Conservation (phyloP, 2,888 invertebrate species). For the Drosophila kuntzei region DNA sequence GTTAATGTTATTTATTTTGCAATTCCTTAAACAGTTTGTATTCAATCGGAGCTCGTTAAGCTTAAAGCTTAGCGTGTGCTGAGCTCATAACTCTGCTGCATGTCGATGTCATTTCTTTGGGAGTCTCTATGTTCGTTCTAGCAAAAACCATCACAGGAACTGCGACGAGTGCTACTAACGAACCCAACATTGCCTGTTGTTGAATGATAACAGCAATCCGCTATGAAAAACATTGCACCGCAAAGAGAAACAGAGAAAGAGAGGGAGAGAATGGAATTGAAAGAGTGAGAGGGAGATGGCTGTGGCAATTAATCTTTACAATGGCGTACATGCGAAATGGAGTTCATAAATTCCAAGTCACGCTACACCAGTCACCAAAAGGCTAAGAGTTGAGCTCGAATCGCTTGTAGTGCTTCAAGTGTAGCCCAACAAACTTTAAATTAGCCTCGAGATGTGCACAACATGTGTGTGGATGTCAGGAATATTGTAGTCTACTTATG, state of each 20-base stretch:
- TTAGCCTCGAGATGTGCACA: conserved; percentile 43
- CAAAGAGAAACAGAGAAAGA: conserved; percentile 7
- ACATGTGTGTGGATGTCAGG: conserved; percentile 17
- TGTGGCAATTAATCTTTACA: conserved; percentile 77
- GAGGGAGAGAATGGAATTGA: not conserved
- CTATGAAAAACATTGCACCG: conserved; percentile 48
- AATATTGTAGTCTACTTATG: conserved; percentile 30
- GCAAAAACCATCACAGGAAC: conserved; percentile 44
- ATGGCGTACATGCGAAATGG: conserved; percentile 76
- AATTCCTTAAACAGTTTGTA: not conserved
- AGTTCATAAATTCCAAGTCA: conserved; percentile 78
- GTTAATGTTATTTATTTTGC: conserved; percentile 4
- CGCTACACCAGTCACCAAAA: conserved; percentile 55
- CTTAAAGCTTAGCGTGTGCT: conserved; percentile 39
- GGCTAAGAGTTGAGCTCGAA: conserved; percentile 9
- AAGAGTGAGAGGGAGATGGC: conserved; percentile 31
- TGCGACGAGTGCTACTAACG: conserved; percentile 43
- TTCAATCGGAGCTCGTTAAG: conserved; percentile 11
- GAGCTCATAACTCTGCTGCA: conserved; percentile 51
- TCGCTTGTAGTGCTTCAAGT: conserved; percentile 22
- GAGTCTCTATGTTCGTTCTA: conserved; percentile 18
- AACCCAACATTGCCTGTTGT: conserved; percentile 67
- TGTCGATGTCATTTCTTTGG: conserved; percentile 66
- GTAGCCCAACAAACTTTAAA: conserved; percentile 51
- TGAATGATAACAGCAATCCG: conserved; percentile 71